Evolutionary conservation across 1,140 invertebrate species (phyloP), one percentile per base, ranked within the genome.

Genomic region (Streblospio benedicti): DNA sequence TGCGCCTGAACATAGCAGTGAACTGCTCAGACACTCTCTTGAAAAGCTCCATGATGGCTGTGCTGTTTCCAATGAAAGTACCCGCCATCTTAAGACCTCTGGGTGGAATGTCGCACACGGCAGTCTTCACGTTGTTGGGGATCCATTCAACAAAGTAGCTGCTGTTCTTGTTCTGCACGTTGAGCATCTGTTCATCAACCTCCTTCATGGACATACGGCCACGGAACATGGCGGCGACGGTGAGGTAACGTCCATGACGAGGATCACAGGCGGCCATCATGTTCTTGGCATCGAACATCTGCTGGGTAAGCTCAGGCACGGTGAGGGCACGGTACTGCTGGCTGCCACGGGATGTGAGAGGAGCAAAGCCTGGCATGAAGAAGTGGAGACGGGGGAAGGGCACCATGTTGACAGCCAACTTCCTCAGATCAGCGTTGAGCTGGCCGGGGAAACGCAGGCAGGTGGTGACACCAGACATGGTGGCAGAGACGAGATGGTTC

Each of bases 371-470:
- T 32, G 93, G 92, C 85, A 93, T 93, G 77, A 94, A 97, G 84
- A 97, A 97, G 77, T 97, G 93, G 5, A 97, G 83, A 71, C 93
- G 85, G 23, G 93, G 93, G 71, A 83, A 97, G 53, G 93, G 93
- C 35, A 97, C 93, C 93, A 97, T 96, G 78, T 97, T 96, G 18
- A 97, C 93, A 30, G 93, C 93, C 64, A 97, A 68, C 82, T 97
- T 97, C 55, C 93, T 82, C 41, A 97, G 80, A 81, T 97, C 93
- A 49, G 93, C 91, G 63, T 85, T 84, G 59, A 84, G 63, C 65
- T 83, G 81, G 49, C 82, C 82, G 27, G 81, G 81, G 65, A 83
- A 83, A 41, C 83, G 73, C 45, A 82, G 73, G 68, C 81, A 83
- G 31, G 83, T 86, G 73, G 90, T 93, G 0, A 93, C 88, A 12